Conservation (phyloP, 2,113 vertebrate genomes). For the Heterotilapia buettikoferi region DNA sequence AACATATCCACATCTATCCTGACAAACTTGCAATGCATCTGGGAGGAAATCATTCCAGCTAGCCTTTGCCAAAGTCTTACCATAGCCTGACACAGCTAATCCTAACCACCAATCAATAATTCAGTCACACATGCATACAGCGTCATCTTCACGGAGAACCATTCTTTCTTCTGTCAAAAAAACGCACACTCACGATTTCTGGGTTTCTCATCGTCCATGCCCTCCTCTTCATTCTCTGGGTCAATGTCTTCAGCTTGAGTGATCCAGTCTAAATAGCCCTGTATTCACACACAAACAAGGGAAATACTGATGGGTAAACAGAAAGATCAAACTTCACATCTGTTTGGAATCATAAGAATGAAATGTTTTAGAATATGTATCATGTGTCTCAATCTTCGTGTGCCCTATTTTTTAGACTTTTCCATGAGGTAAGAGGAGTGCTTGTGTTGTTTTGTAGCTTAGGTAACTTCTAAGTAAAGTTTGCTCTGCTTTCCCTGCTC, state of each 20-base stretch:
- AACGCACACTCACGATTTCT: slow-evolving; percentile 85
- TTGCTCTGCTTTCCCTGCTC: not conserved
- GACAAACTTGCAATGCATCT: not conserved
- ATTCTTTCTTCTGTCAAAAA: not conserved
- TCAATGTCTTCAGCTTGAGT: slow-evolving; percentile 99
- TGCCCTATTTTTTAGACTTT: not conserved
- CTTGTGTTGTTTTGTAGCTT: not conserved
- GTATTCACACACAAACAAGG: not conserved
- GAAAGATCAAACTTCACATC: not conserved
- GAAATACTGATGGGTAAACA: not conserved
- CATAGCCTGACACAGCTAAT: not conserved
- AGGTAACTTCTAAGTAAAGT: not conserved
- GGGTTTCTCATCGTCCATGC: slow-evolving; percentile 93
- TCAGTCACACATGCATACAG: not conserved
- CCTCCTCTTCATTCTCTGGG: slow-evolving; percentile 97
- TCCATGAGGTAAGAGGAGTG: not conserved
- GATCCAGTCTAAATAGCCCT: slow-evolving; percentile 98
- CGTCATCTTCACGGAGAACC: not conserved
- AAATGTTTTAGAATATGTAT: not conserved
- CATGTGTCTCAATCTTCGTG: not conserved
- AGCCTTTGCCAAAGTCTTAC: not conserved
- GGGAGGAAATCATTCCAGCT: not conserved
- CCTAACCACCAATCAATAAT: not conserved
- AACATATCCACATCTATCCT: not conserved
- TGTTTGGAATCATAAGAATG: not conserved